A percentile compares a stretch with the other conserved stretches of the same genome.
These are phyloP conservation scores for Catharus bicknelli DNA, from an alignment of 2,113 vertebrate species.

Conservation along the genomic window DNA sequence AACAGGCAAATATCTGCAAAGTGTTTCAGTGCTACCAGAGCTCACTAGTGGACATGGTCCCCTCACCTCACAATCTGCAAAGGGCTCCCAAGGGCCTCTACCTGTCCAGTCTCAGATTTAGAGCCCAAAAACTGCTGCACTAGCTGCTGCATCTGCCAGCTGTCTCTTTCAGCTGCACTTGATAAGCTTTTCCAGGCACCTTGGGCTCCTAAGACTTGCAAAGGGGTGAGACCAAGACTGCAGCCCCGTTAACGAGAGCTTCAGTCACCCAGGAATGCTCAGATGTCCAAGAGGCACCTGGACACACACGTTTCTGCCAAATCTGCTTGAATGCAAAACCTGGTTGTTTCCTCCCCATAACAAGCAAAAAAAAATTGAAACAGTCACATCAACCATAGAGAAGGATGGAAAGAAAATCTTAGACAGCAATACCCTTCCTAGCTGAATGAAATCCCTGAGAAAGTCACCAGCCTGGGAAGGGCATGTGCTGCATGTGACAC, in stretches of 20 bases:
- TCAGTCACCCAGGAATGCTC: not conserved
- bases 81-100: not conserved
- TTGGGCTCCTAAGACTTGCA: not conserved
- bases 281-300: not conserved
- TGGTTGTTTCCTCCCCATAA: not conserved
- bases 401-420: not conserved
- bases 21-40: not conserved
- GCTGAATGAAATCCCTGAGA: not conserved
- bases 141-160: not conserved
- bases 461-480: not conserved
- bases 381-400: not conserved
- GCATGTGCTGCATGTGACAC: not conserved
- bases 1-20: not conserved
- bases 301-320: not conserved
- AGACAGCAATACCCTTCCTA: not conserved
- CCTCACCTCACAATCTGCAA: not conserved
- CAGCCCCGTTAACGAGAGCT: not conserved
- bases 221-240: not conserved
- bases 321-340: not conserved
- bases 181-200: fast-evolving
- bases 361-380: not conserved
- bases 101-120: not conserved
- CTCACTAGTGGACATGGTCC: fast-evolving
- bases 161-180: fast-evolving
- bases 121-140: not conserved